These are phyloP conservation scores for Papilio helenus DNA, from an alignment of 1,140 invertebrate genomes.

Conservation along the genomic window DNA sequence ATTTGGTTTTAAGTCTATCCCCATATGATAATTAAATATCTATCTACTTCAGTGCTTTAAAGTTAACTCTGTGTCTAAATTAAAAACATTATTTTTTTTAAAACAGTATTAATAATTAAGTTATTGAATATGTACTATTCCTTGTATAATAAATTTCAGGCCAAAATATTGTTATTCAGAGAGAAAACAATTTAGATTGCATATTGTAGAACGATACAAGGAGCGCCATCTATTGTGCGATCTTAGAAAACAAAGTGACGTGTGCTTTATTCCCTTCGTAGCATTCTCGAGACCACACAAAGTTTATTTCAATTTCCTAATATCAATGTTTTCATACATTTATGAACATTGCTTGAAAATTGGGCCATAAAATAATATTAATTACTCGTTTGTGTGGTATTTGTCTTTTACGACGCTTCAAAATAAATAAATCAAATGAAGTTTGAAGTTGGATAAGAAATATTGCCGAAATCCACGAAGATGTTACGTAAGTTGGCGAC, in stretches of 20 bases:
- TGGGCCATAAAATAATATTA: neutral
- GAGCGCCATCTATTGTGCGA: constrained; percentile 22
- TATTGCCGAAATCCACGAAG: neutral
- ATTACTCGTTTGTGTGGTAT: neutral
- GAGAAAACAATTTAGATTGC: neutral
- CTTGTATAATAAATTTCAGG: neutral
- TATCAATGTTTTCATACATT: neutral
- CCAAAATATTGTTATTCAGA: neutral
- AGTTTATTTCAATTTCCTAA: neutral
- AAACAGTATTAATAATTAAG: neutral
- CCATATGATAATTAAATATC: no score
- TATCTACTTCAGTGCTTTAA: no score
- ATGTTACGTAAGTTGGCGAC: constrained; percentile 4
- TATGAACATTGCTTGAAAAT: neutral
- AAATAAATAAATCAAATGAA: neutral
- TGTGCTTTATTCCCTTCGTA: neutral
- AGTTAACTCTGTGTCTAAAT: neutral
- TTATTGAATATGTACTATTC: neutral
- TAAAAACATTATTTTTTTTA: neutral
- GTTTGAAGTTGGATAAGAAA: neutral
- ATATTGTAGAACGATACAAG: constrained; percentile 9
- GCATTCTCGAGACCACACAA: no score
- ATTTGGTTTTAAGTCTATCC: no score
- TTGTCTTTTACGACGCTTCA: no score
- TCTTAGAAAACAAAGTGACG: neutral